Evolutionary conservation across 2,797 vertebrate genomes (phyloP).

Genomic region (Thunnus albacares): DNA sequence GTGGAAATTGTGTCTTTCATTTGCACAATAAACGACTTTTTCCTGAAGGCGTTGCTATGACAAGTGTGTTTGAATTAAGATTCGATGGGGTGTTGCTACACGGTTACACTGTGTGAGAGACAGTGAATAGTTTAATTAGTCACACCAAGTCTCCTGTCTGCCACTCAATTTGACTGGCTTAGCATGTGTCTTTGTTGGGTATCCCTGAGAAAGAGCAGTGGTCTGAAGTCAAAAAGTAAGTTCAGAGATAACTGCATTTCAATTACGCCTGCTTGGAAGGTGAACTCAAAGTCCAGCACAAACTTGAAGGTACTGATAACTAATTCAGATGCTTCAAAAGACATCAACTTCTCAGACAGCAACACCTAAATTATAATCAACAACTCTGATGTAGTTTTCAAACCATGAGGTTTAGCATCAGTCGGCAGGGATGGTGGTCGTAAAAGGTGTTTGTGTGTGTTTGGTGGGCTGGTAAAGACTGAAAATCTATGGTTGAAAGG

Average conservation of each 20-base stretch:
- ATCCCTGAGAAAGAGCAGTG: conserved; percentile 24
- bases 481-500: neutral
- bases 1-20: neutral
- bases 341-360: conserved; percentile 19
- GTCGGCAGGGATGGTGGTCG: neutral
- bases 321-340: conserved; percentile 41
- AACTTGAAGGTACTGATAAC: conserved; percentile 33
- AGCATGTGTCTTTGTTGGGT: conserved; percentile 25
- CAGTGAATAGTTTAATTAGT: conserved; percentile 51
- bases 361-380: conserved; percentile 22
- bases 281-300: conserved; percentile 39
- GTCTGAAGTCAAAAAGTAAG: conserved; percentile 15
- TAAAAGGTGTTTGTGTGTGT: neutral
- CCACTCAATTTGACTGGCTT: conserved; percentile 56
- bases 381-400: conserved; percentile 3
- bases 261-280: conserved; percentile 16
- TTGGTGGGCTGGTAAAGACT: neutral
- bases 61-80: conserved; percentile 18
- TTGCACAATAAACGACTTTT: neutral
- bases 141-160: conserved; percentile 44
- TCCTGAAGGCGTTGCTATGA: neutral
- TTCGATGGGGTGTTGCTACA: neutral
- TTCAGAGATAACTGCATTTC: conserved; percentile 36
- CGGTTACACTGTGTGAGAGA: conserved; percentile 26
- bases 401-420: neutral